These are phyloP conservation scores for Okapia johnstoni DNA, from an alignment of 2,113 vertebrate genomes.

Conservation along the genomic window DNA sequence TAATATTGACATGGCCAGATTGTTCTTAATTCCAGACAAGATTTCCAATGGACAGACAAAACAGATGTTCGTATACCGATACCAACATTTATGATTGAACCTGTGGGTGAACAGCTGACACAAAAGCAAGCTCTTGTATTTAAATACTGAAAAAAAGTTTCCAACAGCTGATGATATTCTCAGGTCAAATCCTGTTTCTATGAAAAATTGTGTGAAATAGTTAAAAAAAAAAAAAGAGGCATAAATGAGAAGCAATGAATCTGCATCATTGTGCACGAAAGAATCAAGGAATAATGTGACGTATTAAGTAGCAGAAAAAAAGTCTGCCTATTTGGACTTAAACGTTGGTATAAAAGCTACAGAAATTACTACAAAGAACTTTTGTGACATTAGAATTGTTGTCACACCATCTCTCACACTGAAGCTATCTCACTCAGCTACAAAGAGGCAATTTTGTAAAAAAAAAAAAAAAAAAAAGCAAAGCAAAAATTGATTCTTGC, in stretches of 20 bases:
- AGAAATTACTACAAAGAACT: neutral
- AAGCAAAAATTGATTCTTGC: neutral
- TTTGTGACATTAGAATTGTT: neutral
- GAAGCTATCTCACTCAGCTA: neutral
- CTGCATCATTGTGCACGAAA: neutral
- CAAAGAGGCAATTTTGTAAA: neutral
- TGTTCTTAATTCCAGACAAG: neutral
- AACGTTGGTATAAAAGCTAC: neutral
- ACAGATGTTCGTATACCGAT: neutral
- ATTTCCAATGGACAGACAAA: neutral
- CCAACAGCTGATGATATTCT: neutral
- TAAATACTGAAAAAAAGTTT: neutral
- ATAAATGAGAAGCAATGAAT: conserved; percentile 5
- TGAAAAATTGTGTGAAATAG: neutral
- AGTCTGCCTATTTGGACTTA: neutral
- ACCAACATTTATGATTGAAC: neutral
- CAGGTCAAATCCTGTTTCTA: neutral
- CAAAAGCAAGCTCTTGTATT: neutral
- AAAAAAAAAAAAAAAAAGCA: neutral
- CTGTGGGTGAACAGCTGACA: neutral
- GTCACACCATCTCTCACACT: neutral
- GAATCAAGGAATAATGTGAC: neutral
- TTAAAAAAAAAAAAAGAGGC: neutral
- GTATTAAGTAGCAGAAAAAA: neutral
- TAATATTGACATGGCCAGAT: neutral